Evolutionary conservation across 1,140 invertebrate species (phyloP).

Genomic region (Tetranychus cinnabarinus): DNA sequence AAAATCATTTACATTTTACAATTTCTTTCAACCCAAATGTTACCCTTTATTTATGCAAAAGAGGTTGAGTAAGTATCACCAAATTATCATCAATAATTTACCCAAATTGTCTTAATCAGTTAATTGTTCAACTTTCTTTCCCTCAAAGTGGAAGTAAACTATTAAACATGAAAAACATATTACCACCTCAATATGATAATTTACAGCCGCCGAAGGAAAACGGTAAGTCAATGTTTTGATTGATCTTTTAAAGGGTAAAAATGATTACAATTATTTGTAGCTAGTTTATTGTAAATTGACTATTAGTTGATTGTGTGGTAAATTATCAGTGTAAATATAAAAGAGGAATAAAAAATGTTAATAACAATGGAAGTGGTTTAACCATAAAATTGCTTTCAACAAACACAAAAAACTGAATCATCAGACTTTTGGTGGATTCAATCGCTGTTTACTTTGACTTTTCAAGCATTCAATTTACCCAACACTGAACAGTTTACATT

Average conservation of each 20-base stretch:
- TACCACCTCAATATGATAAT: slow-evolving; percentile 16
- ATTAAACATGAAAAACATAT: slow-evolving; percentile 1
- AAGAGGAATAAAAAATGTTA: neutral
- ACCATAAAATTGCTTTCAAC: neutral
- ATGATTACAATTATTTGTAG: neutral
- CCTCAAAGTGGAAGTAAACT: neutral
- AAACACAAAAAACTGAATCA: no score
- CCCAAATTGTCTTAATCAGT: neutral
- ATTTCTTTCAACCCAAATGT: no score
- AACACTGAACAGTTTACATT: no score
- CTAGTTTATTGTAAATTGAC: neutral
- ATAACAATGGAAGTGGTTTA: neutral
- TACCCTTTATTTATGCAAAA: no score
- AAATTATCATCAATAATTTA: neutral
- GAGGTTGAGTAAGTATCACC: no score
- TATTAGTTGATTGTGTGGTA: neutral
- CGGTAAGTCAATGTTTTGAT: slow-evolving; percentile 4
- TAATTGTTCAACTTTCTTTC: neutral
- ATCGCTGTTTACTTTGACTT: no score
- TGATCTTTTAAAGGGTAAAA: neutral
- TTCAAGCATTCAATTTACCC: no score
- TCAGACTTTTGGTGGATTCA: no score
- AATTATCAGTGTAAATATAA: neutral
- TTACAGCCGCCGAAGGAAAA: slow-evolving; percentile 17
- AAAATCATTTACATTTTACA: no score